These are phyloP conservation scores for Zelostemma sp. DNA, from an alignment of 1,140 invertebrate species.

Conservation along the genomic window DNA sequence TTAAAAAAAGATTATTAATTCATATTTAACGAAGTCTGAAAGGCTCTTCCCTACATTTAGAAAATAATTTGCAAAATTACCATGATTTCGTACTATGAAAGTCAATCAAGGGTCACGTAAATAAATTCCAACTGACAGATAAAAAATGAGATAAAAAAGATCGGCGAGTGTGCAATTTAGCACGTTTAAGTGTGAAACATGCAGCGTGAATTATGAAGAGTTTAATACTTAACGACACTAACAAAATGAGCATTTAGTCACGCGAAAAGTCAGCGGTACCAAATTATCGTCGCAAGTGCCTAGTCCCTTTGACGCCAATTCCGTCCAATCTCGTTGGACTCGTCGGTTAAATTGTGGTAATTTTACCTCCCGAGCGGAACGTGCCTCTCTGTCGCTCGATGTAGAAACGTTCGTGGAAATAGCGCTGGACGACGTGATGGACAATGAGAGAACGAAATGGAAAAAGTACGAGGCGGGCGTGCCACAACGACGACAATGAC, in stretches of 20 bases:
- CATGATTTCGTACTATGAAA: background rate
- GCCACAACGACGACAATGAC: constrained; percentile 61
- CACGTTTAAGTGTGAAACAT: constrained; percentile 23
- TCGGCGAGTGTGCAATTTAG: constrained; percentile 7
- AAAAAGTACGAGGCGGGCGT: constrained; percentile 36
- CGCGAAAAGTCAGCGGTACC: constrained; percentile 39
- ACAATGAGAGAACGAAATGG: constrained; percentile 24
- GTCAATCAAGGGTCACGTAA: no score
- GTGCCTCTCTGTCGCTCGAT: constrained; percentile 14
- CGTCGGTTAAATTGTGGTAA: constrained; percentile 42
- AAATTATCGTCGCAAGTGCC: constrained; percentile 45
- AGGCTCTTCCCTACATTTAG: no score
- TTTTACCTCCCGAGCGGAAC: constrained; percentile 36
- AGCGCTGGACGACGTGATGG: constrained; percentile 24
- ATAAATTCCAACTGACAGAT: background rate
- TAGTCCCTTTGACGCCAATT: constrained; percentile 43
- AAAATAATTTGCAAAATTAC: constrained; percentile 23
- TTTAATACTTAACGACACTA: constrained; percentile 34
- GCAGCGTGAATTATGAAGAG: background rate
- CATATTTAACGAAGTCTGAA: no score
- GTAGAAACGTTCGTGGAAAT: constrained; percentile 11
- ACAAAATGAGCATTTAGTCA: constrained; percentile 43
- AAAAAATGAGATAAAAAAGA: constrained; percentile 17
- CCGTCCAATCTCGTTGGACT: constrained; percentile 34
- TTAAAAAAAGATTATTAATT: no score